These are phyloP conservation scores for Cotesia vestalis DNA, from an alignment of 1,140 invertebrate genomes.

Conservation along the genomic window DNA sequence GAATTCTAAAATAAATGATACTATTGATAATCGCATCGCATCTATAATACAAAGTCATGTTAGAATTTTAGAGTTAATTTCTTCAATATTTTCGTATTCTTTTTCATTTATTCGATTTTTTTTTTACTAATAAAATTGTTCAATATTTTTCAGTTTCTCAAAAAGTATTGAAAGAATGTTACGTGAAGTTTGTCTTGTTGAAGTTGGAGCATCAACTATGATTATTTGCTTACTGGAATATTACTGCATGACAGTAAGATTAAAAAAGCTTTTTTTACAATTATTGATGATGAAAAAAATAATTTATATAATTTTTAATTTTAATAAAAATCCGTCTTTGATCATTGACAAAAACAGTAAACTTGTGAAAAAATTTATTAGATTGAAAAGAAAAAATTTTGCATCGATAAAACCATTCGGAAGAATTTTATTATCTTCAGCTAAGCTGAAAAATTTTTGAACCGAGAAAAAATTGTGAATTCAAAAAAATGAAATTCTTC, in stretches of 20 bases:
- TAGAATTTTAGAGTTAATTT: conserved; percentile 37
- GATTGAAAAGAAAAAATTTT: too few relatives aligned
- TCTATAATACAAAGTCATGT: conserved; percentile 39
- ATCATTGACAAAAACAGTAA: too few relatives aligned
- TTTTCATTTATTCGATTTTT: not conserved
- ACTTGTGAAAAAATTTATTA: too few relatives aligned
- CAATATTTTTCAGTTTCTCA: conserved; percentile 41
- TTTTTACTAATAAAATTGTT: not conserved
- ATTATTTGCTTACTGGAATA: conserved; percentile 45
- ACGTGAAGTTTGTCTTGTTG: conserved; percentile 43
- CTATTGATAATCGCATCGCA: conserved; percentile 5
- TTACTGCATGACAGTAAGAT: conserved; percentile 39
- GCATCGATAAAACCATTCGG: too few relatives aligned
- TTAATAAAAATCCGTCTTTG: too few relatives aligned
- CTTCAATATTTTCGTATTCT: not conserved
- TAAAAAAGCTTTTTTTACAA: conserved; percentile 17
- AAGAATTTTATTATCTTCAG: too few relatives aligned
- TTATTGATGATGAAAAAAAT: too few relatives aligned
- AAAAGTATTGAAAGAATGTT: conserved; percentile 42
- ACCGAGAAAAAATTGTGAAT: too few relatives aligned
- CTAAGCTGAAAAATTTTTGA: too few relatives aligned
- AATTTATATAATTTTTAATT: too few relatives aligned
- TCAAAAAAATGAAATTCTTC: too few relatives aligned
- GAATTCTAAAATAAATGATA: not conserved
- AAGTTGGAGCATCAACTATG: conserved; percentile 45